Evolutionary conservation across 1,140 invertebrate genomes (phyloP), one percentile per base, ranked within the genome.

Genomic region (Armadillidium nasatum): DNA sequence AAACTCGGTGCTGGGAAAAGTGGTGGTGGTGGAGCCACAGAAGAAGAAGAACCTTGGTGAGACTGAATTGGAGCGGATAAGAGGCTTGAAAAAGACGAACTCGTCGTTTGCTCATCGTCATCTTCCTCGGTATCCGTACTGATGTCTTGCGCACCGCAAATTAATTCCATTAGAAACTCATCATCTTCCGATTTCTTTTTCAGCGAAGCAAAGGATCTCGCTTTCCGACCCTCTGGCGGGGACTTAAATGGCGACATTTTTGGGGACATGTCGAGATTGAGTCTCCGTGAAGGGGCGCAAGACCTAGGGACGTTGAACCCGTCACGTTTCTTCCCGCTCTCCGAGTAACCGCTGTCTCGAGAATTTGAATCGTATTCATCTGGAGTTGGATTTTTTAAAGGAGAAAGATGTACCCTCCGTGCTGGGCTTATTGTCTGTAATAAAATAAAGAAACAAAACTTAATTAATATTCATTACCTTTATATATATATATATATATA

Each of bases 131-230:
- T 19, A 19, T 60, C 11, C 6, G 33, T 33, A 33, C 33, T 33
- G 50, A 60, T 60, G 50, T 60, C 50, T 60, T 7, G 11, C 7
- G 50, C 50, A 33, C 33, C 33, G 7, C 50, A 60, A 60, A 60
- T 60, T 13, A 94, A 88, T 70, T 89, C 87, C 79, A 89, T 85
- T 46, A 89, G 83, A 13, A 95, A 87, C 78, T 89, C 66, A 33
- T 69, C 72, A n/a, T 78, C 50, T 60, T 60, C 50, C 2, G 50
- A 60, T 3, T 19, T 60, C 50, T 60, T 60, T 19, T 60, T 60
- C 19, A 60, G 19, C 11, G 50, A 60, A 13, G 50, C 50, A 7
- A 60, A 60, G 19, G 50, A 60, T 19, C 50, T 60, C 50, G 19
- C 50, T 60, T 60, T 60, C 19, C 50, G 50, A 15, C 50, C 50